Base-by-base conservation (phyloP, 2,888 invertebrate genomes). In the Philereme vetulata region DNA sequence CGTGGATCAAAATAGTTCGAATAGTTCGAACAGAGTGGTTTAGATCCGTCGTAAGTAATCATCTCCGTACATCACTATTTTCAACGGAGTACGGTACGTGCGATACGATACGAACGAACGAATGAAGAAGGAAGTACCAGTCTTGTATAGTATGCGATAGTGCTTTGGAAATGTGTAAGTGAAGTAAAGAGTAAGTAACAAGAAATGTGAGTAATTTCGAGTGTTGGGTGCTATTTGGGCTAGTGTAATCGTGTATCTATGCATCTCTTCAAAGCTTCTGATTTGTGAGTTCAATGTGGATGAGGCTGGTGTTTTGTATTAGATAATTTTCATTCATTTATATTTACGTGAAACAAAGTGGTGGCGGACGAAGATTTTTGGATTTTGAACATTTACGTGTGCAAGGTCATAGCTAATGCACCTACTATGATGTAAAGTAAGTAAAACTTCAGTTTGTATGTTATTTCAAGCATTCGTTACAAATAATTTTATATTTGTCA, bases 351-450 rank as follows among this genome's bases (percentile, higher is more conserved):
- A 60, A 52, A 36, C 7, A 36, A 32, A 36, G 65, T 62, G 64
- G 61, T 67, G 62, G 67, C 68, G 67, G 68, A 73, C 68, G 67
- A 68, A 74, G 68, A 65, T 64, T 70, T 71, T 68, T 70, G 60
- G 62, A 69, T 72, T 81, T 76, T 76, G 68, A 71, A 75, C 82
- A 81, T 43, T 38, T 36, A 54, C 57, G 21, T 2, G 1, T 34
- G 83, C 85, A 85, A 86, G 84, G 82, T 82, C 82, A 78, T 70
- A 79, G 62, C 71, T 66, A 68, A 77, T 79, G 73, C 76, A 80
- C 42, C 5, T 44, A 71, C 72, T 78, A 81, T 88, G 85, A 85
- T 87, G 84, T 87, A 84, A 90, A 88, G 79, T 74, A 86, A 84
- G 82, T 81, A 66, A 70, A 86, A 4, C 6, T 7, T 86, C 77